These are phyloP conservation scores for Siphlonurus alternatus DNA, from an alignment of 2,888 invertebrate genomes.

Conservation along the genomic window DNA sequence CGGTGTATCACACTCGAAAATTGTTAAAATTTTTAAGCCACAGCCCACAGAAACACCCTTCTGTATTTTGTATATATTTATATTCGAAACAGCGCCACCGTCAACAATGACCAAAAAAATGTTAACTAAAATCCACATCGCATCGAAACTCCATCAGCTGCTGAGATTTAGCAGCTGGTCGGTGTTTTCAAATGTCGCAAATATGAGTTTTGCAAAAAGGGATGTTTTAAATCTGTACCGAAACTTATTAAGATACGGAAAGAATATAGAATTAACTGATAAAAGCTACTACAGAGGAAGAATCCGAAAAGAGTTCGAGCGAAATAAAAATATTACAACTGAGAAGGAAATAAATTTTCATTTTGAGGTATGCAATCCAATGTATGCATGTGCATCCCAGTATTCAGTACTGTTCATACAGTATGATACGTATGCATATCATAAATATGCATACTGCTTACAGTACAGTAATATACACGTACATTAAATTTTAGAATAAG, in stretches of 20 bases:
- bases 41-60: neutral
- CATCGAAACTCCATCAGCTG: no score
- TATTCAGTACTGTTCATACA: conserved; percentile 5
- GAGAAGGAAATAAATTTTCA: neutral
- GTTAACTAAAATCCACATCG: no score
- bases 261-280: conserved; percentile 58
- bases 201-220: conserved; percentile 11
- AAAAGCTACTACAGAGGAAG: conserved; percentile 53
- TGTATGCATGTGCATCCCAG: neutral
- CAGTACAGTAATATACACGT: no score
- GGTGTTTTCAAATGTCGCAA: no score
- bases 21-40: neutral
- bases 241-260: conserved; percentile 60
- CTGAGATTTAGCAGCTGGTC: no score
- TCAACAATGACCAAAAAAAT: neutral
- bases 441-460: no score
- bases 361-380: neutral
- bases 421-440: no score
- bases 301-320: conserved; percentile 52
- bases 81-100: neutral
- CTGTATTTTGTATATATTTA: no score
- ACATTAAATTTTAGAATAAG: no score
- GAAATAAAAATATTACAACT: conserved; percentile 36
- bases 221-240: conserved; percentile 62
- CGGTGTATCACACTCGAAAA: neutral